These are phyloP conservation scores for Agapostemon virescens DNA, from an alignment of 2,888 invertebrate species.

Conservation along the genomic window DNA sequence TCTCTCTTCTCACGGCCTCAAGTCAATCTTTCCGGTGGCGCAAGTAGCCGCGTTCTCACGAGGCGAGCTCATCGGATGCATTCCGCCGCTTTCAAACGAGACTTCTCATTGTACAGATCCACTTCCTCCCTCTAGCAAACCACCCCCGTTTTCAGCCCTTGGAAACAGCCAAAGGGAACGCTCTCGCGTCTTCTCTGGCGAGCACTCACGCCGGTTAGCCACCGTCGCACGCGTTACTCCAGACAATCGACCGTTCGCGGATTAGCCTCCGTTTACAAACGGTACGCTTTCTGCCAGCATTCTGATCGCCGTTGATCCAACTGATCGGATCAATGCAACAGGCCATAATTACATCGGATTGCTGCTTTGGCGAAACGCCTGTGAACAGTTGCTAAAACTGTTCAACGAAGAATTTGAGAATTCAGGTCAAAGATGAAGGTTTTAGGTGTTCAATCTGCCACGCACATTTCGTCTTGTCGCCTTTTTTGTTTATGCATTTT, in stretches of 20 bases:
- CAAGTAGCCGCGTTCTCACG: constrained; percentile 58
- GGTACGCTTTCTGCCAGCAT: background rate
- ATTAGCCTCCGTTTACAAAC: background rate
- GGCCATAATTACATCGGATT: background rate
- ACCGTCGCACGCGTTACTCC: background rate
- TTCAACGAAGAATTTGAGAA: no score
- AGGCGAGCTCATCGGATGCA: constrained; percentile 55
- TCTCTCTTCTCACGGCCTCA: constrained; percentile 14
- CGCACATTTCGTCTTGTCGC: no score
- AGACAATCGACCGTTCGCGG: background rate
- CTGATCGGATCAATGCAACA: background rate
- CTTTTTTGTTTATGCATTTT: no score
- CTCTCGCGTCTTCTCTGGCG: constrained; percentile 23
- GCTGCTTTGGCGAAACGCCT: background rate
- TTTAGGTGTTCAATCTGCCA: no score
- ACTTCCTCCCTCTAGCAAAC: constrained; percentile 2
- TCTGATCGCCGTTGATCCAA: background rate
- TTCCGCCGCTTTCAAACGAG: constrained; percentile 57
- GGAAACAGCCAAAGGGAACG: constrained; percentile 39
- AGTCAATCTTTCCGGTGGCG: constrained; percentile 56
- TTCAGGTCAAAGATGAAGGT: no score
- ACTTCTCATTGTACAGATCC: constrained; percentile 55
- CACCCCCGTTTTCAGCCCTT: constrained; percentile 26
- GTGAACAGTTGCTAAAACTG: background rate
- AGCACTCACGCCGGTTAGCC: constrained; percentile 5